Percentiles rank a stretch among this genome's conserved stretches.
Conservation (phyloP, 1,140 invertebrate species). For the Drosophila trapezifrons region DNA sequence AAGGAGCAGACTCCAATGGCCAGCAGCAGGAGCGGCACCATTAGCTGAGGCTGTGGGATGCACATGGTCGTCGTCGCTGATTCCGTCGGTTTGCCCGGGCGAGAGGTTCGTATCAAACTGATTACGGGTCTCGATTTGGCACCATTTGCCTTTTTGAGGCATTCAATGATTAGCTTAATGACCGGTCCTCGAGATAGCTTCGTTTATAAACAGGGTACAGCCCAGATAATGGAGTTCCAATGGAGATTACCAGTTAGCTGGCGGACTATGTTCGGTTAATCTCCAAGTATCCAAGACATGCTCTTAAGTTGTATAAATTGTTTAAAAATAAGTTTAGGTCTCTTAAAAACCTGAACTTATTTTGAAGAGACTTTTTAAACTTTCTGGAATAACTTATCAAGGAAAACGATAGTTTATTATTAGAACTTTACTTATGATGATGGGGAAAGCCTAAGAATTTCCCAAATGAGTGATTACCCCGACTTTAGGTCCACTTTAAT, state of each 20-base stretch:
- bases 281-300: slow-evolving; percentile 14
- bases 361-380: not conserved
- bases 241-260: slow-evolving; percentile 1
- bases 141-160: slow-evolving; percentile 13
- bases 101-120: slow-evolving; percentile 50
- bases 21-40: slow-evolving; percentile 29
- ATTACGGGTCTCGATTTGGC: slow-evolving; percentile 71
- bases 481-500: slow-evolving; percentile 26
- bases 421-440: not conserved
- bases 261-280: slow-evolving; percentile 4
- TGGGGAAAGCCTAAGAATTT: not conserved
- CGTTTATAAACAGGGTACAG: slow-evolving; percentile 45
- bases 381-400: too few relatives aligned
- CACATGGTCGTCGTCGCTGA: slow-evolving; percentile 8
- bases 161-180: slow-evolving; percentile 62
- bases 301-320: not conserved
- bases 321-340: not conserved
- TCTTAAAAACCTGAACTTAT: too few relatives aligned
- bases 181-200: slow-evolving; percentile 55
- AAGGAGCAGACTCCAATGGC: not conserved
- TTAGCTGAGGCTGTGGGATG: slow-evolving; percentile 4
- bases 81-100: slow-evolving; percentile 13
- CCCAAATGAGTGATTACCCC: not conserved
- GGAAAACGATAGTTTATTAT: too few relatives aligned
- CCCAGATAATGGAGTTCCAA: slow-evolving; percentile 44